phyloP scores from a whole-genome alignment of 2,888 invertebrate species.

The Slavum lentiscoides region DNA sequence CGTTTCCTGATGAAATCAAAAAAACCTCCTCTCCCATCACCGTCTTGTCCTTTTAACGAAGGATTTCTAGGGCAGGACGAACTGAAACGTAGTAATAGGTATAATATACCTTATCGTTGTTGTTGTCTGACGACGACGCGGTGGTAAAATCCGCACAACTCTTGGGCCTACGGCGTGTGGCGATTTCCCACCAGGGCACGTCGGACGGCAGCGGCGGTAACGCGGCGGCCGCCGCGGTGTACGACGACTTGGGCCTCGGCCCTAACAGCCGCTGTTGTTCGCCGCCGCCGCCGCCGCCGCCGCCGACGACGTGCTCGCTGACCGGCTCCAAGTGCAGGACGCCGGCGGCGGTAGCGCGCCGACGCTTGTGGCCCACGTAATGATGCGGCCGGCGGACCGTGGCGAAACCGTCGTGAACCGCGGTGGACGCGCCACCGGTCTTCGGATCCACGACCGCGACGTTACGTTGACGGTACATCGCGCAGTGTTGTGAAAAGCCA shows the following conservation, averaged over 20 bases:
- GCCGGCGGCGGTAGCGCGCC: slow-evolving; percentile 55
- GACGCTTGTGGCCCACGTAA: slow-evolving; percentile 46
- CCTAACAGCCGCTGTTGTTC: background rate
- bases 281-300: slow-evolving; percentile 63
- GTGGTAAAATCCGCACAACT: slow-evolving; percentile 71
- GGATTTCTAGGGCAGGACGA: too few relatives aligned
- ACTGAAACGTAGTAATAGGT: too few relatives aligned
- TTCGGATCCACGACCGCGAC: slow-evolving; percentile 9
- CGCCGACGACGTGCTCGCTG: slow-evolving; percentile 66
- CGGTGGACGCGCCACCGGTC: slow-evolving; percentile 42
- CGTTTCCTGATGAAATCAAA: too few relatives aligned
- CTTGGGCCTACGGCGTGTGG: slow-evolving; percentile 76
- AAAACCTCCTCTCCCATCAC: too few relatives aligned
- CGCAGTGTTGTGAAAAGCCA: background rate
- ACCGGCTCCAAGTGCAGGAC: slow-evolving; percentile 60
- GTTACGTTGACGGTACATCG: slow-evolving; percentile 34
- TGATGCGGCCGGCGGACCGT: slow-evolving; percentile 65
- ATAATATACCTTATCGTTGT: slow-evolving; percentile 5
- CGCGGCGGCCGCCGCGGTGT: slow-evolving; percentile 44
- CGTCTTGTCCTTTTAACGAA: too few relatives aligned
- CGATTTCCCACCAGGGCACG: slow-evolving; percentile 87
- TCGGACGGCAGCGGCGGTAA: slow-evolving; percentile 70
- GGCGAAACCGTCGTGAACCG: slow-evolving; percentile 80
- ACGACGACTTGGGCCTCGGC: slow-evolving; percentile 56
- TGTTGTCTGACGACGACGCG: background rate